A percentile compares a stretch with the other conserved stretches of the same genome.
Conservation (phyloP, 2,113 vertebrate species). For the Cottus gobio region DNA sequence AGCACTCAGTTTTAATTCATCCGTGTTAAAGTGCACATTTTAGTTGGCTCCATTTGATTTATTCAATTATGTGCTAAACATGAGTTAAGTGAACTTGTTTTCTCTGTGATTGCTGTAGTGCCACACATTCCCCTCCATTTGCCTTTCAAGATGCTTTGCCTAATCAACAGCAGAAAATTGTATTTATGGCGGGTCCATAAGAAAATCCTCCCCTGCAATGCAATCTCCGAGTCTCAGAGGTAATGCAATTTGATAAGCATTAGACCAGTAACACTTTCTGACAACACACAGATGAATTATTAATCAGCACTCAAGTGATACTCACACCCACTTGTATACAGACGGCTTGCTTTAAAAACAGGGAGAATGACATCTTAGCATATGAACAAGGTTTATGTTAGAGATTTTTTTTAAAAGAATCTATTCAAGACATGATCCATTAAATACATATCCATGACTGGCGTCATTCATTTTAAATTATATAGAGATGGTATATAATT, state of each 20-base stretch:
- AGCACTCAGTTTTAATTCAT: background rate
- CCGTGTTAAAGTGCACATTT: background rate
- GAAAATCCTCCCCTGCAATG: conserved; percentile 24
- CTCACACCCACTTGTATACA: conserved; percentile 32
- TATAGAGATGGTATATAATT: conserved; percentile 9
- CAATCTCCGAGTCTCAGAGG: conserved; percentile 18
- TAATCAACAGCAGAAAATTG: conserved; percentile 26
- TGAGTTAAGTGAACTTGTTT: conserved; percentile 4
- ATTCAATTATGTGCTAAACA: background rate
- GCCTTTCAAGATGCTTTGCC: background rate
- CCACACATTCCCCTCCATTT: background rate
- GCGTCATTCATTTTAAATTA: conserved; percentile 34
- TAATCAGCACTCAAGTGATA: conserved; percentile 51
- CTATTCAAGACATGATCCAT: background rate
- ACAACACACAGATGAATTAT: conserved; percentile 52
- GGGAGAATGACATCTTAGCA: conserved; percentile 1
- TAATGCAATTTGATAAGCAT: conserved; percentile 44
- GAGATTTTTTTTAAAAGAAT: too few relatives aligned
- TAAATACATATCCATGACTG: background rate
- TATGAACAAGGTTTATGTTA: conserved; percentile 8
- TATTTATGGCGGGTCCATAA: conserved; percentile 34
- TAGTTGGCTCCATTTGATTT: background rate
- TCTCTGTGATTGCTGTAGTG: conserved; percentile 2
- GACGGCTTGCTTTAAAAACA: background rate
- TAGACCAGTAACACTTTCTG: conserved; percentile 32